Base-by-base conservation (phyloP, 1,140 invertebrate species). In the Drosophila cardini region DNA sequence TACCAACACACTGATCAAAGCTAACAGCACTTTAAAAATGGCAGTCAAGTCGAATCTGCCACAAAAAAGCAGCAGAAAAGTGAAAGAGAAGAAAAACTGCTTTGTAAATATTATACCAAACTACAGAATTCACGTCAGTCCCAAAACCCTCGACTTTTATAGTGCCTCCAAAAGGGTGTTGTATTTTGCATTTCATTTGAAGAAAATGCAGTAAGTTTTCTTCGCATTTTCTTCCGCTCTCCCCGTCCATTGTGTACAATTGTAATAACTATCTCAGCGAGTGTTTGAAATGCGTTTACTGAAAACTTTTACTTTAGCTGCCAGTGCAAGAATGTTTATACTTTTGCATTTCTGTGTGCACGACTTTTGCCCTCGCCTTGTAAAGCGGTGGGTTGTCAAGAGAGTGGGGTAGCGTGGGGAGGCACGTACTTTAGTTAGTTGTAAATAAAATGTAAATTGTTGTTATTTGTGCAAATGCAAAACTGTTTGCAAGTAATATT, bases 261-360 rank as follows among this genome's bases (percentile, higher is more conserved):
- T 87, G 83, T 87, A 86, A 86, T 86, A 86, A 86, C 83, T 86
- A 87, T 87, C 83, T 87, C 76, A 65, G 84, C 84, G 80, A 89
- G 84, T 89, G 84, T 89, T 89, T 89, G 84, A 90, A 89, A 89
- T 89, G 85, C 84, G 84, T 87, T 87, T 87, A 84, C 80, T 71
- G 48, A 89, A 87, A 89, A 89, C 80, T 89, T 89, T 90, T 83
- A 79, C 83, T 26, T 26, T 26, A 55, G 69, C 72, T 83, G 71
- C 81, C 67, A 83, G 62, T 73, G 68, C 74, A 90, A 72, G 77
- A 89, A 89, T 89, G 85, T 89, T 83, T 84, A 86, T 80, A 80
- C 71, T 57, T 75, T 76, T 30, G 42, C 43, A 64, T 76, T 67
- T 58, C 60, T 72, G 73, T 76, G 69, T 72, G 61, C 55, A 60